phyloP scores from a whole-genome alignment of 2,797 vertebrate genomes.

The Vireo griseus region DNA sequence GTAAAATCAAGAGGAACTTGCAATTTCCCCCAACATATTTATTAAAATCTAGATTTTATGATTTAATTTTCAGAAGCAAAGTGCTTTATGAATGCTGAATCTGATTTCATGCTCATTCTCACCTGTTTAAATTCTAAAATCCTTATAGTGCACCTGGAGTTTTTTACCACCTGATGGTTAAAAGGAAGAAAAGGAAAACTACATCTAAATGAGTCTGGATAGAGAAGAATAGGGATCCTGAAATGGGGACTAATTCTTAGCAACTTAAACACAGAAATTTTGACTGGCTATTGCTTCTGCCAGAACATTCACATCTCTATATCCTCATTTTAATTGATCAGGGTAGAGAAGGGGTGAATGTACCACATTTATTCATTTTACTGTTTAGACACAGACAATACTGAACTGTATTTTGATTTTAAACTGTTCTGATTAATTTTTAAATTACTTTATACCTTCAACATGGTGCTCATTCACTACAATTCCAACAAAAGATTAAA shows the following conservation, averaged over 20 bases:
- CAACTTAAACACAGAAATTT: not conserved
- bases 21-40: not conserved
- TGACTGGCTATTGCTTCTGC: not conserved
- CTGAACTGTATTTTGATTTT: not conserved
- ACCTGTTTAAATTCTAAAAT: not conserved
- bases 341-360: not conserved
- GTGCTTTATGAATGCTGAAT: not conserved
- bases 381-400: not conserved
- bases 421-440: not conserved
- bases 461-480: not conserved
- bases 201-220: not conserved
- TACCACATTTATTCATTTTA: not conserved
- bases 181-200: not conserved
- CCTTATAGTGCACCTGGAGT: not conserved
- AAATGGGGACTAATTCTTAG: not conserved
- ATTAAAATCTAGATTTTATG: not conserved
- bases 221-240: not conserved
- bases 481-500: not conserved
- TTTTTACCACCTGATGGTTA: not conserved
- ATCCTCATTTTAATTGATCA: not conserved
- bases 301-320: not conserved
- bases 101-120: not conserved
- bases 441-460: not conserved
- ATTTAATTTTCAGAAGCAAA: not conserved
- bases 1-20: not conserved